Evolutionary conservation across 2,797 vertebrate species (phyloP), one percentile per base, ranked within the genome.

Genomic region (Melanotaenia nigrans): DNA sequence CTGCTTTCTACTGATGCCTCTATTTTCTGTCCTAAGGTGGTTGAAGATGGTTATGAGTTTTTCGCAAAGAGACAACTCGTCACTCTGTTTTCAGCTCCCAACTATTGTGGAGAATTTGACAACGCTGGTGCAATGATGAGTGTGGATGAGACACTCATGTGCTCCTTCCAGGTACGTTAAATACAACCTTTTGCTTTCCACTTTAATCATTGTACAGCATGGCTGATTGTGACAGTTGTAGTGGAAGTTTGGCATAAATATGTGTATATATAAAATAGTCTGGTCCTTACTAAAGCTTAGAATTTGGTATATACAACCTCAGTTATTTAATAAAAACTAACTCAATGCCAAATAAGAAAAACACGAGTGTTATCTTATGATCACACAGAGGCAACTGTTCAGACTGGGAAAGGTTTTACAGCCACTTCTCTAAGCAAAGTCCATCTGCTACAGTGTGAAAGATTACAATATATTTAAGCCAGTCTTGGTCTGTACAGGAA

Each of bases 51-150:
- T 24, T 95, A 95, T 57, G 95, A 95, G 83, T 95, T 95, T 86
- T 95, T 95, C 1, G 95, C 95, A 0, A 95, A 95, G 84, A 91
- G 95, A 85, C 95, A 95, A 66, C 92, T 95, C 53, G 95, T 95
- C 77, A 95, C 95, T 1, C 88, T 95, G 20, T 95, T 95, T 84
- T 95, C 95, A 0, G 95, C 95, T 71, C 95, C 95, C 5, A 95
- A 95, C 91, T 95, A 95, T 90, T 95, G 95, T n/a, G 95, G 95
- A 56, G 95, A 95, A 88, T 95, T 95, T 68, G 95, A 95, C 87
- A 95, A 95, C 1, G 94, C 94, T 7, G 95, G 95, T 11, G 95
- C 95, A 87, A 95, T 95, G 95, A 95, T 95, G 95, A 95, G 94
- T 36, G 95, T 95, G 81, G 95, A 95, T 20, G 95, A 95, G 77